phyloP scores from a whole-genome alignment of 2,113 vertebrate genomes.

The Pelodiscus sinensis region DNA sequence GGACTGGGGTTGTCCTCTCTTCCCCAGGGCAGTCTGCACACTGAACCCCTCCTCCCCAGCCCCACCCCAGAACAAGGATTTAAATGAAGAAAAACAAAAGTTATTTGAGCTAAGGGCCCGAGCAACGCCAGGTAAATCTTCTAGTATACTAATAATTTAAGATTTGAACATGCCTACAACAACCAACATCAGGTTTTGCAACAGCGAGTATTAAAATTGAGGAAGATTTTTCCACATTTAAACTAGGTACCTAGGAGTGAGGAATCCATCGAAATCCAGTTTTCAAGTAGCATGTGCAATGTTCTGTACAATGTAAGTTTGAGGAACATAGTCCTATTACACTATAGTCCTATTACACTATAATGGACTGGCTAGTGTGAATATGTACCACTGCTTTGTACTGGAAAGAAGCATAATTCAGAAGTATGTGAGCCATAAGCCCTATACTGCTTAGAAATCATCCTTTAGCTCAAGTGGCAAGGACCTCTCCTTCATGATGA shows the following conservation, averaged over 20 bases:
- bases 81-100: no score
- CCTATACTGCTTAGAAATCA: not conserved
- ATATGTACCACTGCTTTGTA: accelerated
- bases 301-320: not conserved
- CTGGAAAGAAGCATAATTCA: not conserved
- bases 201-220: not conserved
- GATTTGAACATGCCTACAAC: not conserved
- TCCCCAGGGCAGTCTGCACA: no score
- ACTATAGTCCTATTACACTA: not conserved
- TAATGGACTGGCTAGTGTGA: not conserved
- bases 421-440: not conserved
- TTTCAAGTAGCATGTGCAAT: not conserved
- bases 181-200: not conserved
- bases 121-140: no score
- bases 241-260: not conserved
- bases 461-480: not conserved
- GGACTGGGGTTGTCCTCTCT: no score
- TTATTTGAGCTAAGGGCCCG: no score
- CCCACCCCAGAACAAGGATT: no score
- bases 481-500: not conserved
- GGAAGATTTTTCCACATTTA: not conserved
- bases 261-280: not conserved
- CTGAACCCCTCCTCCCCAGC: no score
- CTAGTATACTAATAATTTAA: accelerated
- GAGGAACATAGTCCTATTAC: no score